Base-by-base conservation (phyloP, 1,140 invertebrate species). In the Scaptomyza hsui region DNA sequence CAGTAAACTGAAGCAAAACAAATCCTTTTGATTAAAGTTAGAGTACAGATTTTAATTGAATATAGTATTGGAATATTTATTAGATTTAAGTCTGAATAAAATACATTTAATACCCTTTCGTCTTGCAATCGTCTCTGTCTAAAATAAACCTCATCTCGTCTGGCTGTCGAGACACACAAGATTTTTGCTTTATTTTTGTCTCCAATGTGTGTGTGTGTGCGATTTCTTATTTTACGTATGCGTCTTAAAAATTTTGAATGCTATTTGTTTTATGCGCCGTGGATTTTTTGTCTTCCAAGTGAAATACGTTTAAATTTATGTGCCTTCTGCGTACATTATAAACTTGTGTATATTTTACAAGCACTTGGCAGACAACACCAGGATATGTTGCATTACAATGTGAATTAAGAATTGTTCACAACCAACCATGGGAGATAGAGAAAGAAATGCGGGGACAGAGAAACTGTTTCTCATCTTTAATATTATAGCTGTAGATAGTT, bases 271-370 rank as follows among this genome's bases (percentile, higher is more conserved):
- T 78, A 62, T 82, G 72, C 71, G 74, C 78, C 69, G 71, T 68
- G 68, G 62, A 88, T 88, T 86, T 88, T 88, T 86, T 86, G 26
- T 86, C 82, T 86, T 86, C 81, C 81, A 88, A 86, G 64, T 86
- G 81, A 88, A 88, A 86, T 86, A 88, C 81, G 74, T 53, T 86
- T 88, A 88, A 86, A 86, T 86, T 86, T 86, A 86, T 86, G 81
- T 37, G 64, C 57, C 61, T 74, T 53, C 70, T 55, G 73, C 72
- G 77, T 73, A 74, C 81, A 81, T 86, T 88, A 75, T 75, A 77
- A 77, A 76, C 62, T 74, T 72, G 64, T 72, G 61, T 81, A 70
- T 86, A 68, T 81, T 77, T 79, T 86, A 85, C 80, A 88, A 74
- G 81, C 70, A 77, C 82, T 88, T 85, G 81, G 81, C 81, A 86